Base-by-base conservation (phyloP, 2,888 invertebrate genomes). In the Salpingus planirostris region DNA sequence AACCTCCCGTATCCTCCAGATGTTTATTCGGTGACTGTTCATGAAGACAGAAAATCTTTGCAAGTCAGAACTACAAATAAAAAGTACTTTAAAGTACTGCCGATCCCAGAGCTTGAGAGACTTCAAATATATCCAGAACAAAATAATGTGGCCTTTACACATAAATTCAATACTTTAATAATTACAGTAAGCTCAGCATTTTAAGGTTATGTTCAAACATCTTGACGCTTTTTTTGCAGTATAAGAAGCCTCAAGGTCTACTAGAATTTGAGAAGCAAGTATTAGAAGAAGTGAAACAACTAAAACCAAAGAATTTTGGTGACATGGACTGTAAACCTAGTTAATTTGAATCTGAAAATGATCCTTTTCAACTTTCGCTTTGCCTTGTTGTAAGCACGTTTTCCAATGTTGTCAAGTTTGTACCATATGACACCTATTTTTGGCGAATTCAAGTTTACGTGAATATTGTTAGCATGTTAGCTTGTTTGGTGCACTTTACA, bases 141-240 rank as follows among this genome's bases (percentile, higher is more conserved):
- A 54, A 68, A 70, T 2, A 74, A 74, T 51, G 70, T 88, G 43
- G 70, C 75, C 24, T 73, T 74, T 43, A 69, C 69, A 24, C 84
- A 88, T 62, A 78, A 80, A 52, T 82, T 75, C 54, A 81, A 83
- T 53, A 85, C 87, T 1, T 65, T 88, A 14, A 80, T 87, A 41
- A 78, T 88, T 42, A 74, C 74, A 40, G 82, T 82, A 67, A 68
- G 71, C 10, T 11, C 5, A 8, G 8, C 6, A 18, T 23, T 23
- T 8, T 8, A 7, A 7, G 10, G 10, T 23, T 7, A 10, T 23
- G 8, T 11, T 8, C 5, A 18, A 18, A 8, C 18, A 18, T 8
- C 8, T 23, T 60, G 30, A 26, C 7, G 23, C 2, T 28, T 21
- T 8, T 12, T 46, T 76, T 75, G 45, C 65, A 83, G 80, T 86